Evolutionary conservation across 2,797 vertebrate species (phyloP), one percentile per base, ranked within the genome.

Genomic region (Protosalanx chinensis): DNA sequence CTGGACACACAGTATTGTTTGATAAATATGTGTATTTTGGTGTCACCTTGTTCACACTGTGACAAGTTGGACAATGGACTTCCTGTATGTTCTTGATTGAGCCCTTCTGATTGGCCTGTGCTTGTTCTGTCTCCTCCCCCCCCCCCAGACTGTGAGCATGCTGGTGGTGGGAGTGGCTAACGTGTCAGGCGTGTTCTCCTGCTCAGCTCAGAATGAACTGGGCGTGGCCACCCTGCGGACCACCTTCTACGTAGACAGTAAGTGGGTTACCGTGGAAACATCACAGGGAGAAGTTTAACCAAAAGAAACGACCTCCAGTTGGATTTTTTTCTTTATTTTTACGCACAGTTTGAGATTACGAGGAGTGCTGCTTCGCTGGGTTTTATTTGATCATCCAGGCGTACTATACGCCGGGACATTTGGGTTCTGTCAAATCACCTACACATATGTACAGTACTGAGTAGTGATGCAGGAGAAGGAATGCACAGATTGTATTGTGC

Each of bases 221-320:
- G 93, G 89, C n/a, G 27, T 1, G 10, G 90, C 82, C 60, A 81
- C 68, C 65, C 83, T 93, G 78, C 88, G 35, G 30, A 81, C 89
- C 0, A 68, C 88, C 60, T 95, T 97, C 86, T 96, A 90, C 1
- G 87, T 98, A 46, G 88, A 91, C 77, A 93, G 96, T 98, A 90
- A 94, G 93, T 90, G 56, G 61, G 41, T 80, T 61, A 18, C 16
- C 6, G 3, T 15, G 6, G 12, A 41, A 60, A 23, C 13, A 49
- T 33, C 20, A 37, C 68, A 32, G 33, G 49, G 37, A 49, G 53
- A 65, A 64, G 64, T 30, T 41, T 70, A 16, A 70, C 70, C 74
- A 37, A 41, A 41, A 41, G 37, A 32, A 63, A 65, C 12, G 49
- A n/a, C 30, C 51, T 41, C 71, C 29, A 46, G 65, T 75, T 68